Evolutionary conservation across 2,888 invertebrate genomes (phyloP), one percentile per base, ranked within the genome.

Genomic region (Drosophila hamatofila): DNA sequence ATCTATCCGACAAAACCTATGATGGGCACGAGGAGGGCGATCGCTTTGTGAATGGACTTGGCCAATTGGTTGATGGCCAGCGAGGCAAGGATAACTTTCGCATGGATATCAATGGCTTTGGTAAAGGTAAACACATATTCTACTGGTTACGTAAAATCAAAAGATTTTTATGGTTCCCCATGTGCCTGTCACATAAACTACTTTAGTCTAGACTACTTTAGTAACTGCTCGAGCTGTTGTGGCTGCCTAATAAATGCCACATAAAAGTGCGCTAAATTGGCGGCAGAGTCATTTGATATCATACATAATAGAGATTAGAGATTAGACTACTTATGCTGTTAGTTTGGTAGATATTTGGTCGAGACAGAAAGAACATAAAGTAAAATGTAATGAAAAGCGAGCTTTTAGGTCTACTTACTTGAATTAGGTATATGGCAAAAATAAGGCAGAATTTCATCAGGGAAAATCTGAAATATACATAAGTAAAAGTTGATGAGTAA

Each of bases 1-100:
- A 96, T 93, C 94, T 97, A 57, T 95, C 95, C 56, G 97, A 97
- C 93, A 94, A 95, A 81, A 96, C 95, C 41, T 97, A 97, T 93
- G 97, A 97, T 92, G 96, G 96, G 11, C 93, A 93, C 61, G 95
- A 95, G 82, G 94, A 95, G 80, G 93, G 92, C 70, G 95, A 94
- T 81, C 94, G 94, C 75, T 94, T 95, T 82, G 94, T 94, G 65
- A 95, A 95, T 65, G 97, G 97, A 39, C 93, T 97, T 51, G 97
- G 97, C 66, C 96, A 97, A 92, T 94, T 97, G 80, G 95, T 95
- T 48, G 96, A 97, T 92, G 96, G 96, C 6, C 95, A 95, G 81
- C 94, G 94, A 83, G 97, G 96, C 65, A 94, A 94, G 75, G 96
- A 96, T 91, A 96, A 96, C 93, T 96, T 96, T 93, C 94, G 95